These are phyloP conservation scores for Coptodon rendalli DNA, from an alignment of 2,113 vertebrate genomes.

Conservation along the genomic window DNA sequence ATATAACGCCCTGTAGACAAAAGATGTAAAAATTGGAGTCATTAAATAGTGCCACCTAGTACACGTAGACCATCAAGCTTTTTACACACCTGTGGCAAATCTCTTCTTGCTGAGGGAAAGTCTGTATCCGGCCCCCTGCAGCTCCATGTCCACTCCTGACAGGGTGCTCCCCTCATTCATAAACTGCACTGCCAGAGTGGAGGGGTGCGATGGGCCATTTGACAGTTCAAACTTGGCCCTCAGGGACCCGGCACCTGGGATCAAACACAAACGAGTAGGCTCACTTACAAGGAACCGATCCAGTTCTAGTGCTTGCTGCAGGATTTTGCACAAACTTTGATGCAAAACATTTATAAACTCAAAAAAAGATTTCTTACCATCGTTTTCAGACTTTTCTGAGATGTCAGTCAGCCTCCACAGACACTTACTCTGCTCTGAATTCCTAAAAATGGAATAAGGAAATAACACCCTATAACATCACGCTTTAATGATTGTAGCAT, in stretches of 20 bases:
- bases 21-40: not conserved
- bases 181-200: slow-evolving; percentile 92
- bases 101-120: slow-evolving; percentile 94
- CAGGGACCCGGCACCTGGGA: slow-evolving; percentile 85
- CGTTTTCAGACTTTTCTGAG: slow-evolving; percentile 95
- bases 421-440: slow-evolving; percentile 90
- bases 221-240: slow-evolving; percentile 96
- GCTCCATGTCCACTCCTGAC: slow-evolving; percentile 89
- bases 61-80: not conserved
- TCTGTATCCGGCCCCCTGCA: slow-evolving; percentile 86
- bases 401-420: slow-evolving; percentile 91
- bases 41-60: not conserved
- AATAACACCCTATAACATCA: not conserved
- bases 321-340: not conserved
- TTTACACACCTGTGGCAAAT: slow-evolving; percentile 86
- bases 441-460: slow-evolving; percentile 71
- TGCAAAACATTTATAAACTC: not conserved
- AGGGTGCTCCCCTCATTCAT: slow-evolving; percentile 88
- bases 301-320: not conserved
- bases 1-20: slow-evolving; percentile 86
- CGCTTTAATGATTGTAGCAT: not conserved
- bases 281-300: not conserved
- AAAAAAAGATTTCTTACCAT: slow-evolving; percentile 71
- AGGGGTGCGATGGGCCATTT: slow-evolving; percentile 85
- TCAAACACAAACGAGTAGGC: slow-evolving; percentile 1